A percentile compares a stretch with the other conserved stretches of the same genome.
Evolutionary conservation across 2,797 vertebrate species (phyloP).

Genomic region (Pelodytes ibericus): DNA sequence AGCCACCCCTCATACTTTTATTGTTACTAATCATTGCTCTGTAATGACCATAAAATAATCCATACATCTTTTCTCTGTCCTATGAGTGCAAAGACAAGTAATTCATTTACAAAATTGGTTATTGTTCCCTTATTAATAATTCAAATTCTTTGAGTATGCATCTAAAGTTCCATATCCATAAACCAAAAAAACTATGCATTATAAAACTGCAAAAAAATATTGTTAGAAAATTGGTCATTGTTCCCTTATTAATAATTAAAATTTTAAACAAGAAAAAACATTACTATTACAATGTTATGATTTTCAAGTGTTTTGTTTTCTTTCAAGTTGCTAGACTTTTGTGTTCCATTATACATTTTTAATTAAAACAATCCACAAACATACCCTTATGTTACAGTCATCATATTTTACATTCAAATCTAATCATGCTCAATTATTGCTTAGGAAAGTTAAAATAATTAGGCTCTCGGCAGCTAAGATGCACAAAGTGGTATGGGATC

Average conservation of each 20-base stretch:
- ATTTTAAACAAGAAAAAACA: background rate
- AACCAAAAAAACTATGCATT: background rate
- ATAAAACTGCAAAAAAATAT: background rate
- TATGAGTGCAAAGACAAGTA: too few species aligned
- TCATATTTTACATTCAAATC: constrained; percentile 62
- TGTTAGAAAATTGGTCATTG: background rate
- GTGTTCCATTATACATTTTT: constrained; percentile 33
- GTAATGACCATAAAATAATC: too few species aligned
- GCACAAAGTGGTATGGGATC: constrained; percentile 59
- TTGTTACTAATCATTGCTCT: too few species aligned
- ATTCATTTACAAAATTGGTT: too few species aligned
- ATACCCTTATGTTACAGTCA: constrained; percentile 16
- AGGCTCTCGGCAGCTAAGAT: constrained; percentile 55
- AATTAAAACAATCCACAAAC: constrained; percentile 34
- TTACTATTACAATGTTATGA: background rate
- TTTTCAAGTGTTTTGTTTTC: constrained; percentile 35
- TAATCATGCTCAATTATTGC: constrained; percentile 64
- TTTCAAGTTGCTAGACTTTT: constrained; percentile 17
- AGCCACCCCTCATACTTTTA: too few species aligned
- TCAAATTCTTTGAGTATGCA: background rate
- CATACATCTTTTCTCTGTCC: too few species aligned
- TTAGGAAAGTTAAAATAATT: constrained; percentile 64
- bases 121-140: background rate
- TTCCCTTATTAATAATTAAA: background rate
- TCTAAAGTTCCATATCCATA: background rate